These are phyloP conservation scores for Poliocrania exsul DNA, from an alignment of 2,797 vertebrate species.

Conservation along the genomic window DNA sequence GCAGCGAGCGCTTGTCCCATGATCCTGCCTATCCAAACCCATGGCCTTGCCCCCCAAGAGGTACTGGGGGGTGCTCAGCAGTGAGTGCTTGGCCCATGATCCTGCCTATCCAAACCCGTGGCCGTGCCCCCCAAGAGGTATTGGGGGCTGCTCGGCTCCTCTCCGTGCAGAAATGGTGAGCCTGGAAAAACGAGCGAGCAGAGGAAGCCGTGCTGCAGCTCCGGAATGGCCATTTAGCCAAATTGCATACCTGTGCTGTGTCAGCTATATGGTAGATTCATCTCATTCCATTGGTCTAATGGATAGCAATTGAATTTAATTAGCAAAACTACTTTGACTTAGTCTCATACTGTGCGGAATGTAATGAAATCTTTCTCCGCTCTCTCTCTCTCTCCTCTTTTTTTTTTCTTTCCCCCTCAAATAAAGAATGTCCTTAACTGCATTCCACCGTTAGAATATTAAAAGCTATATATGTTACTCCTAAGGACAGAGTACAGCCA, in stretches of 20 bases:
- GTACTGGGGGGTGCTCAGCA: neutral
- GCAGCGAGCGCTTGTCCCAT: fast-evolving
- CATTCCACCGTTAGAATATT: conserved; percentile 76
- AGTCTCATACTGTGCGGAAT: conserved; percentile 82
- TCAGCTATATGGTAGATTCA: conserved; percentile 90
- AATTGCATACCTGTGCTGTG: conserved; percentile 96
- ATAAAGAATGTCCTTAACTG: conserved; percentile 79
- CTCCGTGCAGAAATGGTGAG: conserved; percentile 37
- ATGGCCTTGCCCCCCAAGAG: neutral
- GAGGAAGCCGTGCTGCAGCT: conserved; percentile 77
- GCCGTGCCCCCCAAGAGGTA: conserved; percentile 39
- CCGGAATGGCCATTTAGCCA: conserved; percentile 87
- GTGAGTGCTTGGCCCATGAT: neutral
- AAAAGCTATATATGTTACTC: conserved; percentile 74
- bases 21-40: neutral
- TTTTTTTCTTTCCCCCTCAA: conserved; percentile 16
- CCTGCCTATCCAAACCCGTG: conserved; percentile 7
- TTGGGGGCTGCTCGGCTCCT: conserved; percentile 39
- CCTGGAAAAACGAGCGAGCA: conserved; percentile 76
- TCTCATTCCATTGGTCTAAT: conserved; percentile 95
- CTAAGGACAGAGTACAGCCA: conserved; percentile 73
- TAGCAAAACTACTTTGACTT: conserved; percentile 92
- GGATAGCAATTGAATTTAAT: conserved; percentile 98
- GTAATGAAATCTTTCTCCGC: conserved; percentile 81
- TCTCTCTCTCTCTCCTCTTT: neutral